Percentiles rank a stretch among this genome's conserved stretches.
These are phyloP conservation scores for Synergus umbraculus DNA, from an alignment of 2,888 invertebrate genomes.

Conservation along the genomic window DNA sequence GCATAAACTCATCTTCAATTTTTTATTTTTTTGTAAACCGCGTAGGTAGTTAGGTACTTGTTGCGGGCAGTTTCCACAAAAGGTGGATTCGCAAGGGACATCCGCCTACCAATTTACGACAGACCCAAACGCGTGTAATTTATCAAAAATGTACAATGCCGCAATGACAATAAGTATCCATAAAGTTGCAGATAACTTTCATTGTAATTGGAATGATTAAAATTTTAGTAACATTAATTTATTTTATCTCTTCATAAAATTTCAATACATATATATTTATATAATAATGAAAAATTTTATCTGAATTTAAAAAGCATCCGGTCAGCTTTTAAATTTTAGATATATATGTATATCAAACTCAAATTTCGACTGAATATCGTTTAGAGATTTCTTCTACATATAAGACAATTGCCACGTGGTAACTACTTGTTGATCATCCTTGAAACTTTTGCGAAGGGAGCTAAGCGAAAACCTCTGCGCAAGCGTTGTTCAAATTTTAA, in stretches of 20 bases:
- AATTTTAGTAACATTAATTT: neutral
- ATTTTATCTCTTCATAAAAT: too few relatives aligned
- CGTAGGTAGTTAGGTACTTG: slow-evolving; percentile 1
- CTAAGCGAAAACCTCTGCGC: neutral
- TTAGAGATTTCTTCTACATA: too few relatives aligned
- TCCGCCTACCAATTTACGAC: neutral
- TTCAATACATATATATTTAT: too few relatives aligned
- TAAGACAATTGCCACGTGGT: neutral
- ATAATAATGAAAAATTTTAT: too few relatives aligned
- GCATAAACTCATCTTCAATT: neutral
- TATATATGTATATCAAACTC: too few relatives aligned
- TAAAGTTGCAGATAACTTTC: neutral
- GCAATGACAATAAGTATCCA: neutral
- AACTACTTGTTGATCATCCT: neutral
- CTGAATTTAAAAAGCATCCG: too few relatives aligned
- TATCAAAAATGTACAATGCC: neutral
- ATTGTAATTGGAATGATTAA: neutral
- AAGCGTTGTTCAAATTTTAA: neutral
- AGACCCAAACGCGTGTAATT: neutral
- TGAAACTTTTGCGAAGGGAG: neutral
- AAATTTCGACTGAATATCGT: too few relatives aligned
- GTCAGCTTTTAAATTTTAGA: too few relatives aligned
- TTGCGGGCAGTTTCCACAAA: slow-evolving; percentile 2
- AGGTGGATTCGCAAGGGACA: neutral
- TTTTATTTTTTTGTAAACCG: neutral